Evolutionary conservation across 1,140 invertebrate species (phyloP).

Genomic region (Scaptomyza montana): DNA sequence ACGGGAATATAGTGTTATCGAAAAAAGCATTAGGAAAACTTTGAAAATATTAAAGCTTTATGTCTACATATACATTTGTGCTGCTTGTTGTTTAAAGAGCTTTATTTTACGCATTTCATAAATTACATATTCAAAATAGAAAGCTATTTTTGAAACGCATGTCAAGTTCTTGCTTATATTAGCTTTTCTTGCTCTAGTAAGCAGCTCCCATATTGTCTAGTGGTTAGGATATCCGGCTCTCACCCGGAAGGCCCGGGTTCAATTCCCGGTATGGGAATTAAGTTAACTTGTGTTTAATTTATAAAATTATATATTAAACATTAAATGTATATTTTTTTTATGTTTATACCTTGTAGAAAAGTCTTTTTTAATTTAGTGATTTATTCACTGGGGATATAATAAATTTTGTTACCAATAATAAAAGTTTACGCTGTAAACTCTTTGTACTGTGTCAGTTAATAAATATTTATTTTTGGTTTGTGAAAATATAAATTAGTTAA

Average conservation of each 20-base stretch:
- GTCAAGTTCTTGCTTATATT: neutral
- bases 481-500: neutral
- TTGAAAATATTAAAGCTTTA: no score
- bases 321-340: neutral
- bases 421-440: no score
- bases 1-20: neutral
- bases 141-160: neutral
- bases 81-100: no score
- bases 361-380: neutral
- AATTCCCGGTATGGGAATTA: slow-evolving; percentile 92
- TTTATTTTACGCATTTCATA: neutral
- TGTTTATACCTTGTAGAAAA: neutral
- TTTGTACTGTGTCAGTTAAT: no score
- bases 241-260: slow-evolving; percentile 93
- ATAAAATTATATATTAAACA: neutral
- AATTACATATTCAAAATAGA: neutral
- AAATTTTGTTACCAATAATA: no score
- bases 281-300: neutral
- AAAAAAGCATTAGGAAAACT: neutral
- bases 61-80: no score
- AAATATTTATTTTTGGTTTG: neutral
- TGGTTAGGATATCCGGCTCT: slow-evolving; percentile 74
- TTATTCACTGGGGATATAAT: no score
- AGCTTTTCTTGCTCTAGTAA: neutral
- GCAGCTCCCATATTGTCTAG: slow-evolving; percentile 50